Evolutionary conservation across 2,888 invertebrate genomes (phyloP), one percentile per base, ranked within the genome.

Genomic region (Phalera bucephala): DNA sequence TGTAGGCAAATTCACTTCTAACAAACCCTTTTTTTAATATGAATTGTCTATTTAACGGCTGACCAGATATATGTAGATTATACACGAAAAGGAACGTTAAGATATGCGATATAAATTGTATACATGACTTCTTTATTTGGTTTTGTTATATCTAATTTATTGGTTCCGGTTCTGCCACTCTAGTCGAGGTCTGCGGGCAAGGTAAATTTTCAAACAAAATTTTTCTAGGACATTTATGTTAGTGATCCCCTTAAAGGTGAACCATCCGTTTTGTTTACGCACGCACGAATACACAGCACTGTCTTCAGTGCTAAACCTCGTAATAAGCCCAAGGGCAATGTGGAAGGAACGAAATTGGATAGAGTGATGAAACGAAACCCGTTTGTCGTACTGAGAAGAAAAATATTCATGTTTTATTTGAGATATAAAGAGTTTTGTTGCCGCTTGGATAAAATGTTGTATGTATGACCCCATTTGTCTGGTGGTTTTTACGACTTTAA

Each of bases 291-390:
- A 50, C 38, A 35, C 27, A n/a, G n/a, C n/a, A n/a, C n/a, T n/a
- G n/a, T n/a, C n/a, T n/a, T n/a, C n/a, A 48, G 45, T 56, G 60
- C 64, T 60, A 52, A 58, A 53, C 47, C 25, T 44, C 45, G 63
- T 71, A 74, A 72, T 75, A 75, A 64, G 65, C 65, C 56, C 72
- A 69, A 75, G 71, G 69, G 64, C 69, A 60, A 60, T 59, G 46
- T 63, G 55, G 56, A 50, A 45, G 51, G 45, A 56, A 64, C 59
- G 45, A 64, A 74, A 79, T 72, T 75, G 72, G 67, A 70, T 72
- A 64, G 57, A 70, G 62, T 66, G 68, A 72, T 64, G 67, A 67
- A 67, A 69, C 57, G 62, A 63, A 68, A 60, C 52, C 54, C 53
- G 50, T 48, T 50, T 49, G 44, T 40, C 43, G 35, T 32, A 56